Percentiles rank a stretch among this genome's conserved stretches.
phyloP scores from a whole-genome alignment of 2,888 invertebrate species.

The Agrochola lota region DNA sequence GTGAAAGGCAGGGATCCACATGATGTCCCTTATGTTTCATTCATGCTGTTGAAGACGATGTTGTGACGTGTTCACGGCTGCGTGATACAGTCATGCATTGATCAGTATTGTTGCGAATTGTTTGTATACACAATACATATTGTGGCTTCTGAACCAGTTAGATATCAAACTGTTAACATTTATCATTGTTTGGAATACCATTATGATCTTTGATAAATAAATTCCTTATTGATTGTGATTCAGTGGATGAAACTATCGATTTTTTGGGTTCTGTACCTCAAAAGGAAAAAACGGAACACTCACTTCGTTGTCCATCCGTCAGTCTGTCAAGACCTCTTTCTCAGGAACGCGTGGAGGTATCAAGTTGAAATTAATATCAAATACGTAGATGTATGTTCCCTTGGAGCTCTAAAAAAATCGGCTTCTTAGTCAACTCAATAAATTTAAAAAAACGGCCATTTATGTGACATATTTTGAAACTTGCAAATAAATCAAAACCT shows the following conservation, averaged over 20 bases:
- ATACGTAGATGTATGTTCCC: no score
- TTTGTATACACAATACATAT: conserved; percentile 75
- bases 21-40: conserved; percentile 85
- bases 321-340: no score
- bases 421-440: no score
- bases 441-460: no score
- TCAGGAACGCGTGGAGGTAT: no score
- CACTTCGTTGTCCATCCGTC: no score
- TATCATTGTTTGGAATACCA: conserved; percentile 45
- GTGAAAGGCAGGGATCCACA: conserved; percentile 76
- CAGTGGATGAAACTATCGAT: background rate
- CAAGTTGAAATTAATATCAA: no score
- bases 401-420: no score
- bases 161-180: conserved; percentile 33
- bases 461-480: no score
- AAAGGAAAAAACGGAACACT: no score
- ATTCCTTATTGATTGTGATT: conserved; percentile 33
- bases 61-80: conserved; percentile 78
- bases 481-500: no score
- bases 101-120: conserved; percentile 73
- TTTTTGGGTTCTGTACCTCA: background rate
- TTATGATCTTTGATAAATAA: conserved; percentile 23
- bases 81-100: conserved; percentile 81
- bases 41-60: conserved; percentile 82
- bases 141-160: conserved; percentile 57